A percentile compares a stretch with the other conserved stretches of the same genome.
Conservation (phyloP, 37 sponge, comb jelly and placozoan species). For the Ephydatia muelleri region DNA sequence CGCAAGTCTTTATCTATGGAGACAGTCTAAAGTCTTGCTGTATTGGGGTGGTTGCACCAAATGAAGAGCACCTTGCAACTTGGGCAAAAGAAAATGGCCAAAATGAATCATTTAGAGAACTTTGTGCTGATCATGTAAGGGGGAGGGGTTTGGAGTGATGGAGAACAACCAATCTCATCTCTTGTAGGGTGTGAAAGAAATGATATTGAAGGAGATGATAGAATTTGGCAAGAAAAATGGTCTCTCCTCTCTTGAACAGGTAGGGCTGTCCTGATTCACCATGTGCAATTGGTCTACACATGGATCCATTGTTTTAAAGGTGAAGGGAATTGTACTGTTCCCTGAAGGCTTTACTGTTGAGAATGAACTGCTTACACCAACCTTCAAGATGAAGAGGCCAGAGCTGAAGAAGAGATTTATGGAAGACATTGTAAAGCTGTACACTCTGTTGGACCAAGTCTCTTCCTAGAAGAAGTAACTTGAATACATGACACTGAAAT, state of each 20-base stretch:
- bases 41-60: conserved; percentile 87
- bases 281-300: too few species aligned
- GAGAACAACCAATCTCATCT: too few species aligned
- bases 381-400: conserved; percentile 87
- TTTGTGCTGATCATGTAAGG: conserved; percentile 76
- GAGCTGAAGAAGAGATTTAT: conserved; percentile 58
- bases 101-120: conserved; percentile 57
- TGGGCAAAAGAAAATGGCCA: conserved; percentile 72
- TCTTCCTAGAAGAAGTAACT: too few species aligned
- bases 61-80: conserved; percentile 70
- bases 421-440: conserved; percentile 4
- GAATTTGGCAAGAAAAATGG: conserved; percentile 67
- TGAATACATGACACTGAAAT: too few species aligned
- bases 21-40: conserved; percentile 79
- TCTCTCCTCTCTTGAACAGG: conserved; percentile 85
- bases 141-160: not conserved
- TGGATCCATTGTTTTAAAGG: conserved; percentile 46
- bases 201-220: conserved; percentile 60
- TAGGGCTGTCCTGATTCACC: not conserved
- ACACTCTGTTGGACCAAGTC: too few species aligned
- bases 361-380: conserved; percentile 90
- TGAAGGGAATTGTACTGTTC: conserved; percentile 76
- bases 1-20: conserved; percentile 85
- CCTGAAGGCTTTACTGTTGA: conserved; percentile 84
- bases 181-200: not conserved